A percentile compares a stretch with the other conserved stretches of the same genome.
phyloP scores from a whole-genome alignment of 2,113 vertebrate genomes.

The Scalopus aquaticus region DNA sequence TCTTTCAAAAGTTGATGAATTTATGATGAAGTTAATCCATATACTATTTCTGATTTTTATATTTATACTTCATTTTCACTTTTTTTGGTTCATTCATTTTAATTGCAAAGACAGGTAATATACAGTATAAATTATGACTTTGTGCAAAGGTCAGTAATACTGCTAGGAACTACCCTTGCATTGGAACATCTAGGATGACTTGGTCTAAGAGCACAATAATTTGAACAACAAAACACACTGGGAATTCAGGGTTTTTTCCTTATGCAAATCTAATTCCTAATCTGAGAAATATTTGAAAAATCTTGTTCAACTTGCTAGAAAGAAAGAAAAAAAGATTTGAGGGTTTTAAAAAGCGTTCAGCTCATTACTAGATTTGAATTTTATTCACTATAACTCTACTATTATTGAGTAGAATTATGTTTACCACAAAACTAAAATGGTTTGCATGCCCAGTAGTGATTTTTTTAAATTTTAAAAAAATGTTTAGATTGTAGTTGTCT shows the following conservation, averaged over 20 bases:
- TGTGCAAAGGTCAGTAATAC: not conserved
- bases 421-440: conserved; percentile 1
- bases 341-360: conserved; percentile 1
- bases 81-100: conserved; percentile 7
- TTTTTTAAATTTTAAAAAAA: not conserved
- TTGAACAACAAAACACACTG: not conserved
- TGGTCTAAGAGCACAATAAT: not conserved
- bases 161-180: not conserved
- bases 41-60: not conserved
- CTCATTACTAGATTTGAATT: not conserved
- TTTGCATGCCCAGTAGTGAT: not conserved
- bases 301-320: not conserved
- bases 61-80: not conserved
- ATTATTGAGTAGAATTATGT: not conserved
- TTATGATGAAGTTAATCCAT: conserved; percentile 32
- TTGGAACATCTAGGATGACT: not conserved
- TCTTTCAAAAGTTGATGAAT: not conserved
- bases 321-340: conserved; percentile 32
- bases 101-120: conserved; percentile 1
- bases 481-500: not conserved
- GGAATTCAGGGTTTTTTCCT: not conserved
- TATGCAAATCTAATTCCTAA: not conserved
- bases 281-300: conserved; percentile 60
- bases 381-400: not conserved
- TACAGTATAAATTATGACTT: not conserved